Base-by-base conservation (phyloP, 2,888 invertebrate genomes). In the Ditula angustiorana region DNA sequence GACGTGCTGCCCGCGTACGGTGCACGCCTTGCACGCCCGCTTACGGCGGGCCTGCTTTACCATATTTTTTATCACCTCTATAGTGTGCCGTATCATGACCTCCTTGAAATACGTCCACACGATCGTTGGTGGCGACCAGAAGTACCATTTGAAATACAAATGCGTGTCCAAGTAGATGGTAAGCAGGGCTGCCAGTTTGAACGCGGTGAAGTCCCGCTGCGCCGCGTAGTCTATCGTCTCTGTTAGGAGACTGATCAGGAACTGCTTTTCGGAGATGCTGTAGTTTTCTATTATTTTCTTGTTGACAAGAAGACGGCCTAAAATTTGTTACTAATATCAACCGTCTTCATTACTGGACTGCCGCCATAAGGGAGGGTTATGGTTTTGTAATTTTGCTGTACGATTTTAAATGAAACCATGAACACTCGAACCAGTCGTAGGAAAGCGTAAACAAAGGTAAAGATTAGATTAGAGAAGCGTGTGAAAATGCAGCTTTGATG, bases 81-180 rank as follows among this genome's bases (percentile, higher is more conserved):
- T 82, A 2, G 90, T 86, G 71, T 90, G 91, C 11, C 87, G 75
- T 64, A 90, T 86, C 83, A 92, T 81, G 1, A 83, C 49, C 68
- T 90, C 89, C 70, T 85, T 86, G 70, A 92, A 92, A 66, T 86
- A 90, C 8, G 56, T 58, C 92, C 92, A 92, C 1, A 92, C 74
- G 0, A 71, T 73, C 0, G 26, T 55, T 0, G 92, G 87, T 0
- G 87, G 66, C 16, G 79, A 71, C 91, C 91, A 92, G 69, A 88
- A 90, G 59, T 84, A 86, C 78, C 85, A 82, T 70, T 87, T 90
- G 73, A 90, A 92, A 70, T 83, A 85, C 11, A 78, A 11, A 69
- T 92, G 92, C 0, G 85, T 71, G 62, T 73, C 72, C 19, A 90
- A 60, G 66, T 92, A 92, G 10, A 92, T 76, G 0, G 87, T 85